These are phyloP conservation scores for Danionella dracula DNA, from an alignment of 2,797 vertebrate genomes.

Conservation along the genomic window DNA sequence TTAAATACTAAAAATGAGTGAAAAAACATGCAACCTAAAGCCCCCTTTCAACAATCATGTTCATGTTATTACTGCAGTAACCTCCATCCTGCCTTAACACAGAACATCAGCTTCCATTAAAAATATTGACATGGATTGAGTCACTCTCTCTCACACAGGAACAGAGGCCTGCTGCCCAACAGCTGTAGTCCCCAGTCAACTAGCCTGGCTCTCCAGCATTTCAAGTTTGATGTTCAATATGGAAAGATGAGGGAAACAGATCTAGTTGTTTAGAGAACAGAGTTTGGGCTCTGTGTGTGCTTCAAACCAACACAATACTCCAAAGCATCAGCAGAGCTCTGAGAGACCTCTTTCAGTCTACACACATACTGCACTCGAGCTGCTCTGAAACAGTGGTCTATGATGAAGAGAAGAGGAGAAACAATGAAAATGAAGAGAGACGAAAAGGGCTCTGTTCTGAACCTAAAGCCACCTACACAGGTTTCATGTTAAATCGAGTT, in stretches of 20 bases:
- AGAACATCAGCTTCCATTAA: neutral
- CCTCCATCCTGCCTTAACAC: neutral
- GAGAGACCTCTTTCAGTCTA: slow-evolving; percentile 18
- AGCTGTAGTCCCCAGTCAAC: slow-evolving; percentile 43
- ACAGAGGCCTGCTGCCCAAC: slow-evolving; percentile 39
- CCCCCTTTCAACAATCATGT: too few species aligned
- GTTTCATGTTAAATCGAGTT: neutral
- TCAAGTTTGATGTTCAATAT: slow-evolving; percentile 28
- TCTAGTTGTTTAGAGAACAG: slow-evolving; percentile 35
- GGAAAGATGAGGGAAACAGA: slow-evolving; percentile 9
- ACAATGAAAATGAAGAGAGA: slow-evolving; percentile 23
- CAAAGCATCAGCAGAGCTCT: slow-evolving; percentile 24
- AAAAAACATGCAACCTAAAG: too few species aligned
- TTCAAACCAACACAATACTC: slow-evolving; percentile 33
- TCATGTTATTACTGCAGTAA: too few species aligned
- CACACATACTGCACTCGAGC: slow-evolving; percentile 15
- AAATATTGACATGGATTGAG: neutral
- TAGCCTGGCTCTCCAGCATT: slow-evolving; percentile 56
- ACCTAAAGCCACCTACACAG: neutral
- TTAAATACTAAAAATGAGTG: too few species aligned
- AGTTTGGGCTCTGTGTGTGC: slow-evolving; percentile 35
- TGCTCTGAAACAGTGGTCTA: slow-evolving; percentile 14
- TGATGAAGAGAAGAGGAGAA: slow-evolving; percentile 23
- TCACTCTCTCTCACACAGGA: slow-evolving; percentile 8
- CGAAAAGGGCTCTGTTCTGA: neutral